Conservation (phyloP, 2,113 vertebrate species). For the Cyanoramphus novaezelandiae region DNA sequence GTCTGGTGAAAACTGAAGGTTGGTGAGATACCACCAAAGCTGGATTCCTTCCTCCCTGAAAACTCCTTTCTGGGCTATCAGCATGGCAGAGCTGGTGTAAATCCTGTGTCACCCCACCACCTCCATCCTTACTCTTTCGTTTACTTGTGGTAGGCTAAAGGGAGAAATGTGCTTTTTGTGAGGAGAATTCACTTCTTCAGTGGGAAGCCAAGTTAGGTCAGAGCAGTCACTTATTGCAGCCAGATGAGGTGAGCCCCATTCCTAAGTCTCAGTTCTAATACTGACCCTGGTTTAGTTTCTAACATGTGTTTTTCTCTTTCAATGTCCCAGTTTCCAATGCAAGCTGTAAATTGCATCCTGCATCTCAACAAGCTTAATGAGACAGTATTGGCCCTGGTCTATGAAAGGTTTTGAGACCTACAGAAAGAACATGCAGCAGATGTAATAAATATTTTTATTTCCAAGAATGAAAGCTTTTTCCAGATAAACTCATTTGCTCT, state of each 20-base stretch:
- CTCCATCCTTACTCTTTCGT: accelerated
- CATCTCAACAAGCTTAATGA: neutral
- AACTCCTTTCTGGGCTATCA: neutral
- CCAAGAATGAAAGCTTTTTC: neutral
- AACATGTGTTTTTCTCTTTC: neutral
- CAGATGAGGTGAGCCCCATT: neutral
- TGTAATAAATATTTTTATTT: neutral
- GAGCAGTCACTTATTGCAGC: neutral
- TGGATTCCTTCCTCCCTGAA: neutral
- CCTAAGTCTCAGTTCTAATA: neutral
- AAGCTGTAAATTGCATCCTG: neutral
- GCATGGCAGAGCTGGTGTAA: neutral
- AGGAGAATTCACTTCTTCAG: neutral
- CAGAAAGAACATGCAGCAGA: neutral
- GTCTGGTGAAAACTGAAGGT: neutral
- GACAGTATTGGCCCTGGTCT: neutral
- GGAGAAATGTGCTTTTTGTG: neutral
- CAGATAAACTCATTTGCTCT: neutral
- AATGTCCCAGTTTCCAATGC: neutral
- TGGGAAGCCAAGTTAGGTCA: neutral
- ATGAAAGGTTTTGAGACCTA: neutral
- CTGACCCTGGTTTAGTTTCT: neutral
- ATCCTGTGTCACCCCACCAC: neutral
- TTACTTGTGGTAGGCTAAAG: neutral
- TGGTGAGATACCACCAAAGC: neutral